Evolutionary conservation across 2,113 vertebrate species (phyloP).

Genomic region (Peromyscus polionotus): DNA sequence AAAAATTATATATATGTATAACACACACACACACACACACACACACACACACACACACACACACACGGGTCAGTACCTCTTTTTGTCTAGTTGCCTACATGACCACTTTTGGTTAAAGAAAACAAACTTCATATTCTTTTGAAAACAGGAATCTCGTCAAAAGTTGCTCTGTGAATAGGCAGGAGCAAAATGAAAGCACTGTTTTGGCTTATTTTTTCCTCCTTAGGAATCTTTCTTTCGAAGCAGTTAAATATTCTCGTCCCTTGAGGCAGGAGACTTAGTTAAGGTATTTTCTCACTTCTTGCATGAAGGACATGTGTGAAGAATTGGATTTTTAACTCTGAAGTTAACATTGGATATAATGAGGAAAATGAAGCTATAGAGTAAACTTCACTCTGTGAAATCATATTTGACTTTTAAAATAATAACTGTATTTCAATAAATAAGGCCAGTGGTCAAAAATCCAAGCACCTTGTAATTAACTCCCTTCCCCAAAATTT

Average conservation of each 20-base stretch:
- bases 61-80: not conserved
- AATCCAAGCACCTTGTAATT: not conserved
- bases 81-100: not conserved
- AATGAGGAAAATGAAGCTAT: constrained; percentile 15
- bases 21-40: not conserved
- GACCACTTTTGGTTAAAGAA: not conserved
- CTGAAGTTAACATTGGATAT: not conserved
- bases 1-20: not conserved
- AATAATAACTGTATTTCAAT: constrained; percentile 22
- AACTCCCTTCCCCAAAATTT: not conserved
- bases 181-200: not conserved
- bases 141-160: constrained; percentile 13
- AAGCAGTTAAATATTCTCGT: not conserved
- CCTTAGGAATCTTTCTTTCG: not conserved
- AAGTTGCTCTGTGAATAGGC: constrained; percentile 39
- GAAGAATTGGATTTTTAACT: constrained; percentile 18
- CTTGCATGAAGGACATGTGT: not conserved
- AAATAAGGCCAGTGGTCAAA: constrained; percentile 6
- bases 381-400: not conserved
- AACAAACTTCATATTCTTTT: constrained; percentile 43
- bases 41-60: not conserved
- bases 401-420: not conserved
- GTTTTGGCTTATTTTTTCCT: not conserved
- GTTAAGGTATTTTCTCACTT: constrained; percentile 30
- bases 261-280: not conserved